Conservation (phyloP, 2,888 invertebrate species). For the Coronaproctus castanopsis region DNA sequence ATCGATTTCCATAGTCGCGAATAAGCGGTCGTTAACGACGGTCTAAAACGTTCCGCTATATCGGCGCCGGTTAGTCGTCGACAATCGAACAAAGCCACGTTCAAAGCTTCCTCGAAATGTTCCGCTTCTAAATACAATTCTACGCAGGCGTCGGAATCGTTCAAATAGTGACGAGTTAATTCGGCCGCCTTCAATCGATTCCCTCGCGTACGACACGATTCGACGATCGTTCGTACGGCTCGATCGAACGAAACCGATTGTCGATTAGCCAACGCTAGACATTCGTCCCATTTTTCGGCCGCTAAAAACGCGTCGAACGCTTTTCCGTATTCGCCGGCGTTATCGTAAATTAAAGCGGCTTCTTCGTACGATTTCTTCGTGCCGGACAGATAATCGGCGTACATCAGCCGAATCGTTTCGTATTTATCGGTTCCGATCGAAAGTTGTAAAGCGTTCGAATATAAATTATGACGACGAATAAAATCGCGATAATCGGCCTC, state of each 20-base stretch:
- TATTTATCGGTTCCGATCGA: neutral
- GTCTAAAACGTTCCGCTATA: neutral
- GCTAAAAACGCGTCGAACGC: neutral
- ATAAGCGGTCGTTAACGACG: neutral
- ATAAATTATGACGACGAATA: neutral
- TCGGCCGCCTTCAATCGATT: neutral
- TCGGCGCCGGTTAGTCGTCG: no score
- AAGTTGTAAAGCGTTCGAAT: neutral
- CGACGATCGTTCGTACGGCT: neutral
- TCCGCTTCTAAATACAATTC: neutral
- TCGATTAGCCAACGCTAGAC: neutral
- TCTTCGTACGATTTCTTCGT: neutral
- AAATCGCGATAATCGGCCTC: neutral
- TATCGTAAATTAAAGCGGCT: neutral
- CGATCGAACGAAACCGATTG: neutral
- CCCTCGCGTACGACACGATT: neutral
- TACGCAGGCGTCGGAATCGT: neutral
- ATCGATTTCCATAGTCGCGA: neutral
- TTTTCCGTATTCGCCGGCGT: neutral
- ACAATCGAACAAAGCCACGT: neutral
- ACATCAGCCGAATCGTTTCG: neutral
- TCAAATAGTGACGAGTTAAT: neutral
- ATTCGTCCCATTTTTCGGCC: neutral
- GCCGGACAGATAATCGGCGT: neutral
- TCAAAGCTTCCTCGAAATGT: neutral